phyloP scores from a whole-genome alignment of 1,140 invertebrate genomes.

The Trichonephila inaurata region DNA sequence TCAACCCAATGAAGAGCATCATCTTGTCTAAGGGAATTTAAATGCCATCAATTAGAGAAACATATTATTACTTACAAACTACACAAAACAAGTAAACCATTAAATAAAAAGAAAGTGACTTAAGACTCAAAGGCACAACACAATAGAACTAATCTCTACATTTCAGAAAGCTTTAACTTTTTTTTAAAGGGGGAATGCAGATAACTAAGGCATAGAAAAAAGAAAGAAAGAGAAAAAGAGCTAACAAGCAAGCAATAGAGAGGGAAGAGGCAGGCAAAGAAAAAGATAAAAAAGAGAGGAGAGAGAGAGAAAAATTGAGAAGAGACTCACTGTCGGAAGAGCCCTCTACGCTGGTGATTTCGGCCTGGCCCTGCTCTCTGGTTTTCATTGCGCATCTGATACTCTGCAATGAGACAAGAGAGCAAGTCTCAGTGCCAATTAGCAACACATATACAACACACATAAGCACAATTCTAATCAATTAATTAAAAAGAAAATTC shows the following conservation, averaged over 20 bases:
- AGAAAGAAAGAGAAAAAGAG: neutral
- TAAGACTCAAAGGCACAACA: too few species aligned
- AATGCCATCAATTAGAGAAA: too few species aligned
- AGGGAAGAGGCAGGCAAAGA: neutral
- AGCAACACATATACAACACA: conserved; percentile 64
- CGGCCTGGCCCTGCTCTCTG: conserved; percentile 85
- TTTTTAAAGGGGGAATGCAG: conserved; percentile 6
- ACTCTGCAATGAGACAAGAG: conserved; percentile 86
- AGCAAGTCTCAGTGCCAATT: conserved; percentile 77
- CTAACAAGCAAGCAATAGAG: neutral
- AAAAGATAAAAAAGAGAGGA: conserved; percentile 20
- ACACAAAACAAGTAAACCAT: too few species aligned
- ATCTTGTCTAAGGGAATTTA: too few species aligned
- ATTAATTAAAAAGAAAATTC: conserved; percentile 15
- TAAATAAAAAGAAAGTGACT: too few species aligned
- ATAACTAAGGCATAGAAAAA: neutral
- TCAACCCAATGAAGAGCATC: too few species aligned
- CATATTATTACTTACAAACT: too few species aligned
- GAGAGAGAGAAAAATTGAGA: conserved; percentile 60
- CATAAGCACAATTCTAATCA: conserved; percentile 71
- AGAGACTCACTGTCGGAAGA: conserved; percentile 76
- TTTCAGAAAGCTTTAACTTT: too few species aligned
- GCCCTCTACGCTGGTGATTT: conserved; percentile 85
- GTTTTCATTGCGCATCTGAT: conserved; percentile 88
- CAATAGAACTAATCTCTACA: too few species aligned